Evolutionary conservation across 1,140 invertebrate species (phyloP), one percentile per base, ranked within the genome.

Genomic region (Drosophila kepulauana): DNA sequence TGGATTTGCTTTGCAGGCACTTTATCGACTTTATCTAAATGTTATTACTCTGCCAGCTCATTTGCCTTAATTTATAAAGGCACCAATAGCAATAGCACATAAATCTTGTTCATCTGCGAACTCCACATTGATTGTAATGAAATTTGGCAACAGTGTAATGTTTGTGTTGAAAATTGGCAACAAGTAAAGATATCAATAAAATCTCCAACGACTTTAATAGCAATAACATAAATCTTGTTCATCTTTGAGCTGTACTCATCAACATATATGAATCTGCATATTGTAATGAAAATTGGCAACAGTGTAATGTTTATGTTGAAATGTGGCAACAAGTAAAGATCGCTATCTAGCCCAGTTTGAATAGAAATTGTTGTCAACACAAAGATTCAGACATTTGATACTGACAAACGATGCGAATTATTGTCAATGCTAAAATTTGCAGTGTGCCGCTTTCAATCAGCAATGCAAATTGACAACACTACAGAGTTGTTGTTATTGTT

Each of bases 231-330:
- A 10, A 38, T 25, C 35, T 38, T 33, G 7, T 33, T 38, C 35
- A 38, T 38, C 20, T 25, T 25, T 25, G 20, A 25, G 20, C 20
- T 25, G 20, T 25, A 25, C 20, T 3, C 3, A 25, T 25, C 20
- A 25, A 25, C 3, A 25, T 25, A 3, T 4, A 25, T 25, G 3
- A 25, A 38, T 38, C 35, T 13, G 41, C 11, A 43, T 43, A n/a
- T 10, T 41, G 38, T 41, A 41, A 13, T 33, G 43, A 48, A 61
- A 33, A 11, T 61, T 61, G 58, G 20, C 58, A 61, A 61, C 45
- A 48, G n/a, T 28, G 25, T 20, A 57, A 41, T 57, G 52, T 41
- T 41, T 45, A 62, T 43, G 52, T 41, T 41, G 58, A 62, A 56
- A 45, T 15, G 28, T 43, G 33, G 20, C 48, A 63, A 43, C 48